phyloP scores from a whole-genome alignment of 35 echinoderm and acorn worm species.

The Stichopus chloronotus region DNA sequence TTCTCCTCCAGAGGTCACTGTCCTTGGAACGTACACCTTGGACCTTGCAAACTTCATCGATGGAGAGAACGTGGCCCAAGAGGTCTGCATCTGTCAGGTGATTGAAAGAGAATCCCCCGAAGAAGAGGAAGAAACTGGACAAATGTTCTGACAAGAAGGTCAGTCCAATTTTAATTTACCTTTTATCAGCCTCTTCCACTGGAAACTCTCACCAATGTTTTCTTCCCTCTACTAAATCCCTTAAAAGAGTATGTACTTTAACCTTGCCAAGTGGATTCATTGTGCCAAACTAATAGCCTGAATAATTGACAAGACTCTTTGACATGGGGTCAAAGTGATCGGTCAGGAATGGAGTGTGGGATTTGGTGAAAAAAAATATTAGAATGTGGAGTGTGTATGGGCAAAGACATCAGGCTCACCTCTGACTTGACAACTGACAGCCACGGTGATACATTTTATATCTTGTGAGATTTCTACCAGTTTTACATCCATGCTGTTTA shows the following conservation, averaged over 20 bases:
- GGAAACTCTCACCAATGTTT: neutral
- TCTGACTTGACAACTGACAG: too few species aligned
- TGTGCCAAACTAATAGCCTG: too few species aligned
- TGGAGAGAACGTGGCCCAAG: constrained; percentile 69
- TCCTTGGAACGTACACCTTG: constrained; percentile 77
- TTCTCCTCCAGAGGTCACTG: constrained; percentile 75
- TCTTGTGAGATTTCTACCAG: too few species aligned
- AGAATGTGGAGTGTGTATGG: too few species aligned
- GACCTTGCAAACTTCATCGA: constrained; percentile 74
- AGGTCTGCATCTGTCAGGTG: constrained; percentile 69
- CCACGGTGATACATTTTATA: too few species aligned
- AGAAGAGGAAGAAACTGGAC: constrained; percentile 69
- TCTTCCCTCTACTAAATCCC: neutral
- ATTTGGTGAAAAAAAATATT: too few species aligned
- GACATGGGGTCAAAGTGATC: too few species aligned
- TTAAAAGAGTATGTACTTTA: neutral
- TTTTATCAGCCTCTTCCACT: neutral
- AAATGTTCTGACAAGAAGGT: constrained; percentile 74
- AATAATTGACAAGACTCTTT: too few species aligned
- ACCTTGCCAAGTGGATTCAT: neutral
- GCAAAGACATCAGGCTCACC: too few species aligned
- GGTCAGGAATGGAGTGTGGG: too few species aligned
- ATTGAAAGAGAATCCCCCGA: constrained; percentile 54
- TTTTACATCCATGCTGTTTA: neutral
- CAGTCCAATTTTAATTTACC: neutral